Evolutionary conservation across 2,113 vertebrate species (phyloP).

Genomic region (Aspidoscelis tigris): DNA sequence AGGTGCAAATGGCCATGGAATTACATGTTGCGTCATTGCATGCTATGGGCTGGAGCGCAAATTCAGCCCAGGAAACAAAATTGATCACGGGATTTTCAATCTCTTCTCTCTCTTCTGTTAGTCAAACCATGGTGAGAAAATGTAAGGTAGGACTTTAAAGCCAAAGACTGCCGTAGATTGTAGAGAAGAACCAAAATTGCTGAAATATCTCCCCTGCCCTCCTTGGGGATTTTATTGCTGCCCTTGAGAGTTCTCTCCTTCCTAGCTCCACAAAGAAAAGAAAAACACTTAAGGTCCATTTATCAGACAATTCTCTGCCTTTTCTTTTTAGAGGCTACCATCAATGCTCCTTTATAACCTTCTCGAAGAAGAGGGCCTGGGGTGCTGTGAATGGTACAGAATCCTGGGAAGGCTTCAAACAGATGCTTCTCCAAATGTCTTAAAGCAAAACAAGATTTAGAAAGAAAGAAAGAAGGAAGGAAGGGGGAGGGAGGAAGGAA

Average conservation of each 20-base stretch:
- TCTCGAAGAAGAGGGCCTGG: too few species aligned
- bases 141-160: neutral
- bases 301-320: too few species aligned
- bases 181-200: neutral
- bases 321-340: too few species aligned
- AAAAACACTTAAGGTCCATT: too few species aligned
- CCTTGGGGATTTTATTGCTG: neutral
- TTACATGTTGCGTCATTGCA: too few species aligned
- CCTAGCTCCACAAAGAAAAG: neutral
- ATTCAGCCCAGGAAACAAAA: too few species aligned
- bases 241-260: neutral
- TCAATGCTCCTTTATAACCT: too few species aligned
- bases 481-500: neutral
- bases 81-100: neutral
- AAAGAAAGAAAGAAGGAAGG: neutral
- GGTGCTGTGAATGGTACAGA: too few species aligned
- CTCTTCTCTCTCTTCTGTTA: neutral
- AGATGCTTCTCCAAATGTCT: too few species aligned
- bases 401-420: too few species aligned
- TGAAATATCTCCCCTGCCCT: neutral
- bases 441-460: neutral
- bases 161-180: neutral
- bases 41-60: too few species aligned
- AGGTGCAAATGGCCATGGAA: too few species aligned
- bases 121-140: neutral